These are phyloP conservation scores for Acronicta psi DNA, from an alignment of 2,888 invertebrate genomes.

Conservation along the genomic window DNA sequence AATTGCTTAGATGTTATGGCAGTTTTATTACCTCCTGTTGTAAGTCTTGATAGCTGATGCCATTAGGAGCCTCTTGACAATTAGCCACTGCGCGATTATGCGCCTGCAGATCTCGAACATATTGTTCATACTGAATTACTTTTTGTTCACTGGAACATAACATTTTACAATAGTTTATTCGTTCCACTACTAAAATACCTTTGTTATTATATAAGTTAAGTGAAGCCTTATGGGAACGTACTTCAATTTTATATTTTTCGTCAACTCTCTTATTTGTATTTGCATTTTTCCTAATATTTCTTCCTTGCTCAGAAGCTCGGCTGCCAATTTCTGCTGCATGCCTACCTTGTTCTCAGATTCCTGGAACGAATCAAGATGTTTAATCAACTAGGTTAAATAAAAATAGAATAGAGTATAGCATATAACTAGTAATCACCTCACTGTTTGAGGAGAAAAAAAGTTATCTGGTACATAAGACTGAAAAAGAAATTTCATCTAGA, in stretches of 20 bases:
- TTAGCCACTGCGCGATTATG: constrained; percentile 70
- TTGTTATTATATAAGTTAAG: background rate
- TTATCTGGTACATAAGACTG: constrained; percentile 76
- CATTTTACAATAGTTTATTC: constrained; percentile 2
- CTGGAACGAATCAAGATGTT: constrained; percentile 61
- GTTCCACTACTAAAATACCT: background rate
- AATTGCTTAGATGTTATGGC: too few species aligned
- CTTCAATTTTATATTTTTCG: constrained; percentile 82
- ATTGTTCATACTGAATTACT: constrained; percentile 83
- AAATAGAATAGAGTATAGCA: constrained; percentile 18
- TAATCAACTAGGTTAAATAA: constrained; percentile 3
- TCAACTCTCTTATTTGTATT: constrained; percentile 79
- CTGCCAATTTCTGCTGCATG: constrained; percentile 84
- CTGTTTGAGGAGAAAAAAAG: constrained; percentile 61
- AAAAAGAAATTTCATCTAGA: constrained; percentile 65
- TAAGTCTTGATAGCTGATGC: constrained; percentile 75
- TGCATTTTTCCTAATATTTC: constrained; percentile 83
- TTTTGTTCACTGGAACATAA: constrained; percentile 77
- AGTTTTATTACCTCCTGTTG: constrained; percentile 76
- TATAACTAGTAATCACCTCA: constrained; percentile 66
- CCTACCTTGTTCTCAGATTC: constrained; percentile 82
- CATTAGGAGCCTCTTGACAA: constrained; percentile 70
- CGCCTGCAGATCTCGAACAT: constrained; percentile 75
- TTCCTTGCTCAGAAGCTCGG: constrained; percentile 83
- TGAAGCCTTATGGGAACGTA: constrained; percentile 55